A percentile compares a stretch with the other conserved stretches of the same genome.
Evolutionary conservation across 2,888 invertebrate species (phyloP).

Genomic region (Embidobia sp.): DNA sequence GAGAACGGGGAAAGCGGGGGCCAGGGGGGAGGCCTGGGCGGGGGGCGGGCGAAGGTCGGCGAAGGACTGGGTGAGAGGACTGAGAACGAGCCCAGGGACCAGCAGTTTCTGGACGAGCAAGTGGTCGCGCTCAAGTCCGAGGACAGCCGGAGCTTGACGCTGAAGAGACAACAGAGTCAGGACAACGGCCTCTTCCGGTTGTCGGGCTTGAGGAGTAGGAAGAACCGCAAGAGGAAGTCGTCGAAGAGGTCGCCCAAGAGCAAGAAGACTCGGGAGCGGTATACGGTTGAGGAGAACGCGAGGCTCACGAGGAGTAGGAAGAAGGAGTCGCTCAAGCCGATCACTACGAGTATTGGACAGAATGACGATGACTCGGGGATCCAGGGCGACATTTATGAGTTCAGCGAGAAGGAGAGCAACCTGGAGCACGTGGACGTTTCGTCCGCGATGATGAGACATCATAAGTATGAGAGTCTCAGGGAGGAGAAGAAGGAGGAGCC

Average conservation of each 20-base stretch:
- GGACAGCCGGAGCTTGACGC: slow-evolving; percentile 73
- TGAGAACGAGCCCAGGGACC: slow-evolving; percentile 29
- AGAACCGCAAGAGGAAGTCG: slow-evolving; percentile 72
- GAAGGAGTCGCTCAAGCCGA: slow-evolving; percentile 68
- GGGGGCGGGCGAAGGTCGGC: too few species aligned
- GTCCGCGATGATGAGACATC: slow-evolving; percentile 76
- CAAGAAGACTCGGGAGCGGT: slow-evolving; percentile 56
- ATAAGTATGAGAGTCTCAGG: slow-evolving; percentile 63
- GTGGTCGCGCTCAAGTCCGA: slow-evolving; percentile 68
- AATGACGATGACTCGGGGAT: slow-evolving; percentile 80
- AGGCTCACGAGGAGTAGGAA: slow-evolving; percentile 77
- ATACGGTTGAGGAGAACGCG: slow-evolving; percentile 66
- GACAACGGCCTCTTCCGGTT: slow-evolving; percentile 42
- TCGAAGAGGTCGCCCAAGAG: slow-evolving; percentile 66
- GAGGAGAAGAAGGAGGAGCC: slow-evolving; percentile 45
- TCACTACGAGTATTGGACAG: slow-evolving; percentile 72
- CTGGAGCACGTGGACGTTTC: slow-evolving; percentile 74
- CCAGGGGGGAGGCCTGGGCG: too few species aligned
- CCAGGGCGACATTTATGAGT: slow-evolving; percentile 83
- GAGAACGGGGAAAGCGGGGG: too few species aligned
- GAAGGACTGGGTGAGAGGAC: slow-evolving; percentile 3
- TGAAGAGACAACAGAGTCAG: slow-evolving; percentile 73
- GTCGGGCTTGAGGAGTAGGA: slow-evolving; percentile 69
- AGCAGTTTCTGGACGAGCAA: slow-evolving; percentile 23
- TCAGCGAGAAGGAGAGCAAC: slow-evolving; percentile 82